Evolutionary conservation across 2,797 vertebrate genomes (phyloP), one percentile per base, ranked within the genome.

Genomic region (Sciurus vulgaris): DNA sequence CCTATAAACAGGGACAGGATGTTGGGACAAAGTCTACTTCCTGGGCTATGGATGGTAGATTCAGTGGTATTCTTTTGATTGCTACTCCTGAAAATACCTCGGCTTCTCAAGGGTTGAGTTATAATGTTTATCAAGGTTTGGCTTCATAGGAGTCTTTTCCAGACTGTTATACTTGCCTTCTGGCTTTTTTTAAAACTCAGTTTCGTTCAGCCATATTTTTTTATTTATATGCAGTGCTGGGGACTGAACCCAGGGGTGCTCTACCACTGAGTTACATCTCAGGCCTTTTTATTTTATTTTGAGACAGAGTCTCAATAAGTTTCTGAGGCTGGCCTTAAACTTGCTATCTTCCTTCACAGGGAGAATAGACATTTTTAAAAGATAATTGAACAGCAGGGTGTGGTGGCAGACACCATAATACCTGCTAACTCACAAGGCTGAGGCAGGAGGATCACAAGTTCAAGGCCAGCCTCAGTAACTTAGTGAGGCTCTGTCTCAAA

Each of bases 101-200:
- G 69, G 54, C 47, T 54, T 26, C 86, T 78, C 56, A 33, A 96
- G 38, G 17, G 41, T 44, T 87, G 61, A 20, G 83, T 77, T 91
- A 85, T 82, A 72, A 73, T 69, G 47, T 82, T 85, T 77, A 67
- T 87, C 67, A 69, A 88, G 63, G n/a, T 63, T 73, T 94, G 47
- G 82, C 67, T 77, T 54, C 22, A 13, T 14, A 33, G 44, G 28
- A 72, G 7, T 22, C 33, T 56, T 59, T 95, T 95, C 85, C 49
- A 74, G 7, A 47, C 17, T 61, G 3, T 35, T 33, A 30, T 44
- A 38, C 26, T 81, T 92, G 18, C 41, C 84, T 91, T 35, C 35
- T 70, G 73, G 24, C 22, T 41, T 95, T 85, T 85, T 69, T n/a
- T 2, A 65, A 49, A 96, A 63, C 18, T 69, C 28, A 47, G 3